Base-by-base conservation (phyloP, 1,140 invertebrate genomes). In the Leptoteleia sp. region DNA sequence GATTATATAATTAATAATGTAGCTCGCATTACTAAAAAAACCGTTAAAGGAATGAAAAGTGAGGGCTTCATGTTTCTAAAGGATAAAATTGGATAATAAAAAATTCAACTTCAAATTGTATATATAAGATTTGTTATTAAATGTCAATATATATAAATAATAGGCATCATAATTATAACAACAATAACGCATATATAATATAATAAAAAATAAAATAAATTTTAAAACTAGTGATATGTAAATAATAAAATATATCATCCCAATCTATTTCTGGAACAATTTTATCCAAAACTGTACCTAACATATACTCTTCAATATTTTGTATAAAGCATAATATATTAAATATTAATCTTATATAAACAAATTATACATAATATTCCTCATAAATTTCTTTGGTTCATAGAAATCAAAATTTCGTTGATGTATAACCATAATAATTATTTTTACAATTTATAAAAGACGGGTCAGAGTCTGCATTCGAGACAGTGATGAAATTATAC, bases 141-240 rank as follows among this genome's bases (percentile, higher is more conserved):
- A 62, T 62, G 57, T 47, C 57, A 48, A 48, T 62, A 47, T 61
- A 62, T 62, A 62, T 55, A 55, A 48, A 62, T 62, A 62, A 62
- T 62, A 50, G 47, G 45, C 33, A 64, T 64, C 22, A 42, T 67
- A 57, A 68, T 68, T 13, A 57, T 68, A 47, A 68, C 29, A 67
- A 67, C 50, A 67, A 45, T 54, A 67, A 67, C 62, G 50, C 50
- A 48, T 68, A 61, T 52, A 61, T 71, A 71, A 61, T 71, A 61
- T 61, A 71, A 59, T 61, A 25, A 68, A 59, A 61, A 68, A 68
- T 57, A 68, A 64, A 67, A 67, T 59, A 9, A 52, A 61, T 37
- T 55, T 59, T 52, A 71, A 71, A 71, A n/a, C 54, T 71, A 71
- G 29, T 71, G 67, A 71, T 71, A 71, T 71, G 67, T 70, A 59